Evolutionary conservation across 2,888 invertebrate genomes (phyloP), one percentile per base, ranked within the genome.

Genomic region (Drosophila mulleri): DNA sequence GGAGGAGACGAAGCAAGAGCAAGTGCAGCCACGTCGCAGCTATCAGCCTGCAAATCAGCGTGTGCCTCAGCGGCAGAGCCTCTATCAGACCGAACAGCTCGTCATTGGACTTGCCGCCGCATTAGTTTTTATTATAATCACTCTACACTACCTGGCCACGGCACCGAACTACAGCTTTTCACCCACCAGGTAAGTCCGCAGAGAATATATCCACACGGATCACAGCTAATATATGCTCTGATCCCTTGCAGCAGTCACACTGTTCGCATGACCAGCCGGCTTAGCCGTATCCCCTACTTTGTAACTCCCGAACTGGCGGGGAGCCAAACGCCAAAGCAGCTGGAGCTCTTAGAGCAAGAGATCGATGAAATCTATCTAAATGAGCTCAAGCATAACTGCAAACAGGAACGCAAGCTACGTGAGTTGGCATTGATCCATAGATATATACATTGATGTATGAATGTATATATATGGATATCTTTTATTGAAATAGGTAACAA

Each of bases 261-360:
- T 9, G 94, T 96, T 78, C 94, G 94, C 18, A 94, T 96, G 83
- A 94, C 95, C 87, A 97, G 96, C 0, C 94, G 95, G 83, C 96
- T 96, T 85, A 94, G 98, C 67, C 95, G 96, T 92, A 95, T 99
- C 47, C 96, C 97, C 1, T 99, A 99, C 93, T 99, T 96, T 92
- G 99, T 99, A 63, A 98, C 98, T 92, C 97, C 97, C 67, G 98
- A 97, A 92, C 99, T 99, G 74, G 80, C 83, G 9, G 60, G 14
- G 2, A 63, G 71, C 23, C 62, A 69, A 39, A 65, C 81, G 9
- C 20, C 72, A 0, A 26, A 71, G 57, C 56, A 83, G 47, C 42
- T 75, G 48, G n/a, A 53, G 20, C 69, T 60, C 37, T 32, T 87
- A 67, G 87, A 88, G 45, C 37, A 48, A 26, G 82, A 90, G 35